Percentiles rank a stretch among this genome's conserved stretches.
Evolutionary conservation across 2,888 invertebrate species (phyloP).

Genomic region (Clanis bilineata): DNA sequence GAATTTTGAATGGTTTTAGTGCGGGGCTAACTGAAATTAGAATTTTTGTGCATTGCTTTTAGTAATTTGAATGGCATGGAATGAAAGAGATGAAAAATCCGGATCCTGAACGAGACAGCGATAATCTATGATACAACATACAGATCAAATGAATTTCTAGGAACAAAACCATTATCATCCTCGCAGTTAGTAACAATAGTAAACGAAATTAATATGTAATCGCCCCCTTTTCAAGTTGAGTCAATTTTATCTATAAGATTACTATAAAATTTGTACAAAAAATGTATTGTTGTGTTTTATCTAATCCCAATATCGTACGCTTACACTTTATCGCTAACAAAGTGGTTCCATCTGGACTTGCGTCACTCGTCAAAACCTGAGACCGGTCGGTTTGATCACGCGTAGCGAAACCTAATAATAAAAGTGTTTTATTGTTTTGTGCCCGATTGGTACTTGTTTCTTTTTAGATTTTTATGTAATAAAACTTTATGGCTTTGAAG

Average conservation of each 20-base stretch:
- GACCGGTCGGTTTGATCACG: slow-evolving; percentile 32
- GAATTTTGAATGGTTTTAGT: too few relatives aligned
- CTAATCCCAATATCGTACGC: not conserved
- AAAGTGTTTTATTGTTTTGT: slow-evolving; percentile 12
- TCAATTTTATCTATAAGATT: not conserved
- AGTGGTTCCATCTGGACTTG: slow-evolving; percentile 32
- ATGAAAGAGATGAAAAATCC: too few relatives aligned
- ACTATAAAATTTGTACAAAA: not conserved
- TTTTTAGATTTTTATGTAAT: not conserved
- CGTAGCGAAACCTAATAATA: slow-evolving; percentile 23
- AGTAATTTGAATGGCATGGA: too few relatives aligned
- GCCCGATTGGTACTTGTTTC: not conserved
- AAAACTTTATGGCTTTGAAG: not conserved
- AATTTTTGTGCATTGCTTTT: too few relatives aligned
- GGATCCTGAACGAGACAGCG: too few relatives aligned
- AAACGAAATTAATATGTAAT: too few relatives aligned
- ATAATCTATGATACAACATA: too few relatives aligned
- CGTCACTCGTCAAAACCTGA: slow-evolving; percentile 34
- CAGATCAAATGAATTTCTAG: too few relatives aligned
- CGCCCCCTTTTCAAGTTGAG: not conserved
- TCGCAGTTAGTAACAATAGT: too few relatives aligned
- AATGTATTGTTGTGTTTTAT: not conserved
- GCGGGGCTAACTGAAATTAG: too few relatives aligned
- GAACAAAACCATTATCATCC: too few relatives aligned
- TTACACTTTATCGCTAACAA: slow-evolving; percentile 26